Conservation (phyloP, 1,140 invertebrate genomes). For the Aphis gossypii region DNA sequence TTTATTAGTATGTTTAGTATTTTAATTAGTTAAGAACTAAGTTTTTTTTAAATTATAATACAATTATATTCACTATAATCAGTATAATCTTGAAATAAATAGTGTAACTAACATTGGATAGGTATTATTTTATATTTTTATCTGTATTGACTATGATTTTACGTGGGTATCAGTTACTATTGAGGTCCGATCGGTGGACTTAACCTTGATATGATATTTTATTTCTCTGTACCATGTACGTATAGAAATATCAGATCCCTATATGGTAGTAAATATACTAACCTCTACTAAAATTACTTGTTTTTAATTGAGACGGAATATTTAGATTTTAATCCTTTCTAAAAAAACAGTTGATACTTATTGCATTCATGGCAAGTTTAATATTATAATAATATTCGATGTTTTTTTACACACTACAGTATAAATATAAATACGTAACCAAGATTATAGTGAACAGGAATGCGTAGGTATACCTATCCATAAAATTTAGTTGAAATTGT, state of each 20-base stretch:
- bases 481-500: background rate
- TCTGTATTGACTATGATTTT: background rate
- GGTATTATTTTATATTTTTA: background rate
- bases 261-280: background rate
- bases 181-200: background rate
- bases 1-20: background rate
- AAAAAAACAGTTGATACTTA: background rate
- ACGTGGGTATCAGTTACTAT: background rate
- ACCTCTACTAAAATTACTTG: background rate
- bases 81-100: background rate
- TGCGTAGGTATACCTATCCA: background rate
- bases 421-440: no score
- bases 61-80: background rate
- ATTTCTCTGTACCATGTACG: background rate
- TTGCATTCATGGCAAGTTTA: background rate
- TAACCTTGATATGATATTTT: background rate
- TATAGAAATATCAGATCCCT: background rate
- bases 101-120: background rate
- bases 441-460: background rate
- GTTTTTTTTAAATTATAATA: background rate
- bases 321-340: background rate
- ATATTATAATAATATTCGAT: background rate
- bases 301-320: background rate
- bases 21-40: background rate
- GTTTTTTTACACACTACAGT: background rate